These are phyloP conservation scores for Tetrao urogallus DNA, from an alignment of 2,113 vertebrate genomes.

Conservation along the genomic window DNA sequence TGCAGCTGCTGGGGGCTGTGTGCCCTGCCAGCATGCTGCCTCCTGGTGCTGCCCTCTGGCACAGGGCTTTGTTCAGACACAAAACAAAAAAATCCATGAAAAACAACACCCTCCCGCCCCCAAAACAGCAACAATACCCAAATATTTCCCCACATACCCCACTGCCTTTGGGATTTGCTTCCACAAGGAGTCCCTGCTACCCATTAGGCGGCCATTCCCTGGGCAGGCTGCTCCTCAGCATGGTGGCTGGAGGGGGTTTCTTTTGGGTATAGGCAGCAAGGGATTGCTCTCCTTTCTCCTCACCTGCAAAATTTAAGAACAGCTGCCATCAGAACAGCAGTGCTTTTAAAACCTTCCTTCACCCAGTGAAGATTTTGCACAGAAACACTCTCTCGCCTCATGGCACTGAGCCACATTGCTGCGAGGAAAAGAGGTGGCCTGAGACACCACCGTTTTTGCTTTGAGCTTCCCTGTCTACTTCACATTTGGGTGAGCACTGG, in stretches of 20 bases:
- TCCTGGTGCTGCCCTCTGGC: accelerated
- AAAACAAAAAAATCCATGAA: not conserved
- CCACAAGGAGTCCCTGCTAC: too few relatives aligned
- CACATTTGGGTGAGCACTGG: not conserved
- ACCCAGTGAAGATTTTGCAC: not conserved
- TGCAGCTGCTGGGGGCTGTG: accelerated
- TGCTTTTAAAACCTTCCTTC: not conserved
- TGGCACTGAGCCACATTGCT: not conserved
- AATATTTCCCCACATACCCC: not conserved
- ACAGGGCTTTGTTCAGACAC: not conserved
- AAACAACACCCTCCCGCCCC: accelerated
- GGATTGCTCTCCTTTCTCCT: not conserved
- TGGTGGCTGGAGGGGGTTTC: accelerated
- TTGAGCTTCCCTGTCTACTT: not conserved
- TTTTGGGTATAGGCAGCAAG: not conserved
- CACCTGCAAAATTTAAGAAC: not conserved
- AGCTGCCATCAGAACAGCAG: not conserved
- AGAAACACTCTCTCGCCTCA: accelerated
- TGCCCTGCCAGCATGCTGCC: not conserved
- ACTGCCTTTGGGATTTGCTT: accelerated
- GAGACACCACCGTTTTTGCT: not conserved
- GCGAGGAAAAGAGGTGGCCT: accelerated
- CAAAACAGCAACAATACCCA: not conserved
- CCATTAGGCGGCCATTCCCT: accelerated
- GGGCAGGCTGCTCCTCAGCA: accelerated